Conservation (phyloP, 2,113 vertebrate species). For the Strix uralensis region DNA sequence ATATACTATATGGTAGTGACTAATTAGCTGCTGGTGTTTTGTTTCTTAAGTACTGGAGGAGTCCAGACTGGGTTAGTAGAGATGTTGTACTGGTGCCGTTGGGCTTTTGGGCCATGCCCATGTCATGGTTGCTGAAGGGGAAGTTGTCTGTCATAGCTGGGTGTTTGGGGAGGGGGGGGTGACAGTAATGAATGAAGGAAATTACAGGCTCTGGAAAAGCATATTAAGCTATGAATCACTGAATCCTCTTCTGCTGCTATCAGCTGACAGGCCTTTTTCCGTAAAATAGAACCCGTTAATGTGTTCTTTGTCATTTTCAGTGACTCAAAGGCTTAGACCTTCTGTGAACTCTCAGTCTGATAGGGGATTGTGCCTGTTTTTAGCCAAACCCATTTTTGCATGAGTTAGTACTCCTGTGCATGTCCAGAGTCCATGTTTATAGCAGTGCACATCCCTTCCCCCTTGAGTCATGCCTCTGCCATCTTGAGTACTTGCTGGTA, state of each 20-base stretch:
- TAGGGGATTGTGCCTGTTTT: not conserved
- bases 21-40: not conserved
- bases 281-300: not conserved
- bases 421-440: not conserved
- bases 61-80: not conserved
- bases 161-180: not conserved
- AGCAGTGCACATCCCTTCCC: not conserved
- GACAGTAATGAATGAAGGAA: not conserved
- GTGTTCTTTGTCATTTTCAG: not conserved
- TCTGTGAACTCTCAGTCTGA: not conserved
- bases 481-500: not conserved
- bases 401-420: not conserved
- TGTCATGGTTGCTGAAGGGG: fast-evolving
- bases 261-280: not conserved
- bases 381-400: not conserved
- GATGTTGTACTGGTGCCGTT: fast-evolving
- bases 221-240: constrained; percentile 17
- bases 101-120: not conserved
- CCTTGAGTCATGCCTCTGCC: too few relatives aligned
- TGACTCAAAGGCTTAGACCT: constrained; percentile 10
- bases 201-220: not conserved
- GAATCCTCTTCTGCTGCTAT: not conserved
- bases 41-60: not conserved
- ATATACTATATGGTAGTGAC: not conserved
- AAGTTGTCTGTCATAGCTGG: not conserved